These are phyloP conservation scores for Buteo buteo DNA, from an alignment of 2,113 vertebrate genomes.

Conservation along the genomic window DNA sequence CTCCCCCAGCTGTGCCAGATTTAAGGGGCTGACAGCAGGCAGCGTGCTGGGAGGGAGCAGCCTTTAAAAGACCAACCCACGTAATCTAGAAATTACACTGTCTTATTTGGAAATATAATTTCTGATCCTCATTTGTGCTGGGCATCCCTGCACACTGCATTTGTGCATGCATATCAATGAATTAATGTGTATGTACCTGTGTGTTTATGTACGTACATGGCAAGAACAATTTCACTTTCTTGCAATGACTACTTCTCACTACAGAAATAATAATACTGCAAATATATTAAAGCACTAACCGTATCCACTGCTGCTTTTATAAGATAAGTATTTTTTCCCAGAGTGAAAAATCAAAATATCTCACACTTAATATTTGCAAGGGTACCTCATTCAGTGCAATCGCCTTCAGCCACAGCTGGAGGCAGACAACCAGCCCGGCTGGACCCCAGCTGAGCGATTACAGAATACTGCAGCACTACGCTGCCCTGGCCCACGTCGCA, in stretches of 20 bases:
- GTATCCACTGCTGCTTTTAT: not conserved
- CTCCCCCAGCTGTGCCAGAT: not conserved
- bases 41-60: not conserved
- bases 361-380: not conserved
- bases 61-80: not conserved
- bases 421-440: accelerated
- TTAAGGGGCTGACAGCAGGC: not conserved
- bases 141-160: not conserved
- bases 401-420: not conserved
- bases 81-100: not conserved
- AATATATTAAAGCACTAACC: not conserved
- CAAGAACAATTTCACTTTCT: not conserved
- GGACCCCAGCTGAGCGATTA: not conserved
- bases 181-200: not conserved
- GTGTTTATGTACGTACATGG: no score
- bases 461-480: not conserved
- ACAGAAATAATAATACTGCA: not conserved
- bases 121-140: not conserved
- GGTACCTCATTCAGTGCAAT: not conserved
- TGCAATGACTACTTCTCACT: not conserved
- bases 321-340: not conserved
- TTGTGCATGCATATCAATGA: not conserved
- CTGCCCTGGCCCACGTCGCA: not conserved
- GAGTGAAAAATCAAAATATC: not conserved
- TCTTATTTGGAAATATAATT: not conserved